phyloP scores from a whole-genome alignment of 2,888 invertebrate species.

The Stenichneumon culpator region DNA sequence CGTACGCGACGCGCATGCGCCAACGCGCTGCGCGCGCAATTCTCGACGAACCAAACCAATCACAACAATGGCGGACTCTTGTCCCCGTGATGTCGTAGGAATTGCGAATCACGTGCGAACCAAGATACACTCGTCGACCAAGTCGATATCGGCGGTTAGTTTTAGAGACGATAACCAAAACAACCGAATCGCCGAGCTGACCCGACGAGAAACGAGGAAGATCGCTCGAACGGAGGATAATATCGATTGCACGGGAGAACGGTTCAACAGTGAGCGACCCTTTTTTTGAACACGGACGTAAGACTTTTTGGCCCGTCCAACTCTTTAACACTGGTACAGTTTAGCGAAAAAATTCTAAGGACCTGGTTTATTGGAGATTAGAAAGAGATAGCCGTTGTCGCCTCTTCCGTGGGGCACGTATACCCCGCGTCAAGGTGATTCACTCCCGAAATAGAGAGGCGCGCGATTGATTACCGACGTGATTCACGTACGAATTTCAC shows the following conservation, averaged over 20 bases:
- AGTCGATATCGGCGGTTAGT: constrained; percentile 46
- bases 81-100: constrained; percentile 57
- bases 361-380: constrained; percentile 75
- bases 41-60: constrained; percentile 54
- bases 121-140: constrained; percentile 41
- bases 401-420: constrained; percentile 63
- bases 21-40: neutral
- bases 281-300: constrained; percentile 55
- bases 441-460: constrained; percentile 77
- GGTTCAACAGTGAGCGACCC: neutral
- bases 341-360: constrained; percentile 74
- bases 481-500: constrained; percentile 54
- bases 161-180: constrained; percentile 24
- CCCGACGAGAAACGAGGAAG: neutral
- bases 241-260: constrained; percentile 1
- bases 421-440: constrained; percentile 77
- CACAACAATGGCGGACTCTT: constrained; percentile 70
- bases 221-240: neutral
- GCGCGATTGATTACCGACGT: constrained; percentile 73
- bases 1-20: constrained; percentile 46
- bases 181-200: constrained; percentile 6
- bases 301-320: constrained; percentile 69
- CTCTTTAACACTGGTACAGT: constrained; percentile 71
- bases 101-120: constrained; percentile 69
- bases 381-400: constrained; percentile 72